phyloP scores from a whole-genome alignment of 2,888 invertebrate species.

The Chrysotoxum bicinctum region DNA sequence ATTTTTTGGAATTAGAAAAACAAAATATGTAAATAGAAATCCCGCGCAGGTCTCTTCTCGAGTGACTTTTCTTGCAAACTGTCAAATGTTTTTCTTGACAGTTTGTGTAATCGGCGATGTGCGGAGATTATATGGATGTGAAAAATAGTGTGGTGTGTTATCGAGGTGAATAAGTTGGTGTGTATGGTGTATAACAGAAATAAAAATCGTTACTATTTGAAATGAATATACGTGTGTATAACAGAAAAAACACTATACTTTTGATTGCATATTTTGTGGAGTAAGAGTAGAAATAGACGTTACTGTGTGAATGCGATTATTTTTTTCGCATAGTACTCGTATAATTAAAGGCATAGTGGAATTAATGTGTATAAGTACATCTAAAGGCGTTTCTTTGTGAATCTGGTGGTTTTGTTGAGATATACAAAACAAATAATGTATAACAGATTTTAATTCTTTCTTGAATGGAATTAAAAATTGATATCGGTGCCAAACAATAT shows the following conservation, averaged over 20 bases:
- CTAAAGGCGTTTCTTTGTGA: no score
- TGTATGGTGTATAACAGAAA: neutral
- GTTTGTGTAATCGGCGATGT: constrained; percentile 10
- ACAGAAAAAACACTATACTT: neutral
- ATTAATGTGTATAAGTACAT: no score
- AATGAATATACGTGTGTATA: neutral
- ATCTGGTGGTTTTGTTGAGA: no score
- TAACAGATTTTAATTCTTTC: no score
- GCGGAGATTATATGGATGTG: constrained; percentile 22
- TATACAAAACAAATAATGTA: no score
- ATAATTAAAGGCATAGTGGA: no score
- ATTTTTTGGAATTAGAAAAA: neutral
- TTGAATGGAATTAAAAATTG: no score
- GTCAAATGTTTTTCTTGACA: neutral
- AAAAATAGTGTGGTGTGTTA: constrained; percentile 14
- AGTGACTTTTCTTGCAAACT: neutral
- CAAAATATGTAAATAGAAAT: constrained; percentile 9
- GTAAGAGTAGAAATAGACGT: neutral
- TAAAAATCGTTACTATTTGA: constrained; percentile 14
- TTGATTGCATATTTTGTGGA: neutral
- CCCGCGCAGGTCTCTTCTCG: neutral
- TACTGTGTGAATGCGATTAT: no score
- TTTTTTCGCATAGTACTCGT: no score
- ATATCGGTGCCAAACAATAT: no score
- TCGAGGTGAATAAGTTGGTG: neutral